Evolutionary conservation across 2,888 invertebrate species (phyloP), one percentile per base, ranked within the genome.

Genomic region (Slavum lentiscoides): DNA sequence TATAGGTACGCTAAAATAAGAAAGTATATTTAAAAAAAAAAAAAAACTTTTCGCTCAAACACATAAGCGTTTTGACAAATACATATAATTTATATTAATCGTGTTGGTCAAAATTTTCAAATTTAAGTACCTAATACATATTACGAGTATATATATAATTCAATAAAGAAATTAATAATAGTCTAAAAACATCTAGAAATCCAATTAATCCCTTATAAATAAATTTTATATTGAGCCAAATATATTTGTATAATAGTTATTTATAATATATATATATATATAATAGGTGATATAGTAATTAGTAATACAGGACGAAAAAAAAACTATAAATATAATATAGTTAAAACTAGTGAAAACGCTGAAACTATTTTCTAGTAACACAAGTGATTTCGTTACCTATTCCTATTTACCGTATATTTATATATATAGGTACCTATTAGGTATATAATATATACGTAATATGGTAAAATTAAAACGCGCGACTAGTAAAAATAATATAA

Each of bases 181-280:
- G 4, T 19, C 19, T 19, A 17, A 19, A 17, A 19, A 55, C 6
- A 55, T 11, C 5, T 7, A 19, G 3, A 55, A 19, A 66, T 66
- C n/a, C 19, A 30, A 76, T 68, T 76, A 76, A 68, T 59, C 43
- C 59, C 30, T 30, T 30, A 30, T 30, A 30, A 2, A 30, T 30
- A 30, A 2, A 30, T 30, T 30, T 30, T 76, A 76, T 49, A 68
- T 76, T 68, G 75, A 76, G 75, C 75, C 59, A 76, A 76, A 39
- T 30, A 49, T 59, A 30, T 75, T 59, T 74, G 58, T 21, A 59
- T 59, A 76, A 68, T 68, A 5, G 23, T 74, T 23, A 74, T 64
- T 64, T 55, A 55, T 55, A 61, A 73, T 62, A 62, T 49, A 53
- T 21, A 30, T 43, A 43, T 43, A 43, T 43, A 43, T 43, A 43